These are phyloP conservation scores for Lycocerus yunnanus DNA, from an alignment of 2,888 invertebrate species.

Conservation along the genomic window DNA sequence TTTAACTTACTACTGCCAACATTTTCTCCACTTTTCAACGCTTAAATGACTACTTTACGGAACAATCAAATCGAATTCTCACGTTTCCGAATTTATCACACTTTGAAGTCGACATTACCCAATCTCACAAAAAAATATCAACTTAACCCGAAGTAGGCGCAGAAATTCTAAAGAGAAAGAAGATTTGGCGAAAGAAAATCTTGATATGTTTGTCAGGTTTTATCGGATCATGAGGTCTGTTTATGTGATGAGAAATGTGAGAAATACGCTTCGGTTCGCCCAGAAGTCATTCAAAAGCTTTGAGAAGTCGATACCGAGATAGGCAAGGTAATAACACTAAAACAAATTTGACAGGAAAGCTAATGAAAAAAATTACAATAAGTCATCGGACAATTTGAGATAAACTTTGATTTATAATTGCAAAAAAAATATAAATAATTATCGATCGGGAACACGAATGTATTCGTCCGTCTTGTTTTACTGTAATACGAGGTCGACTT, in stretches of 20 bases:
- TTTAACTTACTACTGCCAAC: slow-evolving; percentile 38
- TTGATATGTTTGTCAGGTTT: slow-evolving; percentile 54
- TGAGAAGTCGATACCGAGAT: slow-evolving; percentile 39
- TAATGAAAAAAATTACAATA: not conserved
- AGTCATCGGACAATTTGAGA: not conserved
- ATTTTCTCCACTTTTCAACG: slow-evolving; percentile 22
- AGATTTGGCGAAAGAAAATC: slow-evolving; percentile 39
- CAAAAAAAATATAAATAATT: not conserved
- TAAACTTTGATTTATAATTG: not conserved
- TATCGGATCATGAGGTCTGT: slow-evolving; percentile 51
- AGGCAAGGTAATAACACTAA: slow-evolving; percentile 32
- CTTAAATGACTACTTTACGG: slow-evolving; percentile 28
- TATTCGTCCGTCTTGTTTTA: slow-evolving; percentile 5
- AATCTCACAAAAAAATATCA: not conserved
- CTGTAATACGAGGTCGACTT: slow-evolving; percentile 50
- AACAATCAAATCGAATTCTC: slow-evolving; percentile 30
- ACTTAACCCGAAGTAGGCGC: not conserved
- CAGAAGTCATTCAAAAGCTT: slow-evolving; percentile 39
- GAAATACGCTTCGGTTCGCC: slow-evolving; percentile 18
- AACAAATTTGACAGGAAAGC: not conserved
- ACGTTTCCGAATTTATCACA: slow-evolving; percentile 3
- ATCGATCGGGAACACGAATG: not conserved
- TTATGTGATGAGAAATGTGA: slow-evolving; percentile 28
- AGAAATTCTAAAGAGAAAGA: slow-evolving; percentile 16
- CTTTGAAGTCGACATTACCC: not conserved